Base-by-base conservation (phyloP, 1,140 invertebrate genomes). In the Lordiphosa collinella region DNA sequence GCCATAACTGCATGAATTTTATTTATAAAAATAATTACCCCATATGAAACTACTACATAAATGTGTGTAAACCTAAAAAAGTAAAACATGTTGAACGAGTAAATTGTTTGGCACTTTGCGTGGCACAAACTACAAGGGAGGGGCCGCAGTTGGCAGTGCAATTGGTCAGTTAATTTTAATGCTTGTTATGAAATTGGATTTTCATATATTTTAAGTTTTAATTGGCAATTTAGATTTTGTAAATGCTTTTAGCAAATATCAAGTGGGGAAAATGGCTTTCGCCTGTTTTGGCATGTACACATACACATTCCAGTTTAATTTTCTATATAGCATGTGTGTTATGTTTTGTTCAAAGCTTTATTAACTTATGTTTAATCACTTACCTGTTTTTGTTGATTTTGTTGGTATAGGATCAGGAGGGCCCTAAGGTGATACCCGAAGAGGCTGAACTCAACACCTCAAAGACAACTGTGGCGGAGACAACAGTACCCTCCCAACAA, bases 341-440 rank as follows among this genome's bases (percentile, higher is more conserved):
- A 4, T 22, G 18, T 5, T 2, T 4, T 7, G 11, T 18, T 1
- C 0, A 18, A 11, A 43, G 3, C 13, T 1, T 43, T 18, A 12
- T 11, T 18, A 8, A 0, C 1, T 12, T 10, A 25, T 12, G 9
- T 9, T 25, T 29, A 13, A 36, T 54, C 16, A 31, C 22, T 52
- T n/a, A 51, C 37, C 14, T 32, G 11, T 25, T 31, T 5, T 13
- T 41, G 18, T 34, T 32, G 14, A 18, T 46, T 41, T 34, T 34
- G 32, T 18, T 32, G 6, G 3, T 10, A 13, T 41, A 88, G 86
- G 86, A 88, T 69, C 70, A 80, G 43, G 86, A 88, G 38, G 65
- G 67, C 14, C 71, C 71, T 25, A 86, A 86, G 52, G 67, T 87
- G 40, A 88, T 88, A 66, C 86, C 86, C n/a, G 86, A 88, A 54